These are phyloP conservation scores for Trichogramma pretiosum DNA, from an alignment of 1,140 invertebrate species.

Conservation along the genomic window DNA sequence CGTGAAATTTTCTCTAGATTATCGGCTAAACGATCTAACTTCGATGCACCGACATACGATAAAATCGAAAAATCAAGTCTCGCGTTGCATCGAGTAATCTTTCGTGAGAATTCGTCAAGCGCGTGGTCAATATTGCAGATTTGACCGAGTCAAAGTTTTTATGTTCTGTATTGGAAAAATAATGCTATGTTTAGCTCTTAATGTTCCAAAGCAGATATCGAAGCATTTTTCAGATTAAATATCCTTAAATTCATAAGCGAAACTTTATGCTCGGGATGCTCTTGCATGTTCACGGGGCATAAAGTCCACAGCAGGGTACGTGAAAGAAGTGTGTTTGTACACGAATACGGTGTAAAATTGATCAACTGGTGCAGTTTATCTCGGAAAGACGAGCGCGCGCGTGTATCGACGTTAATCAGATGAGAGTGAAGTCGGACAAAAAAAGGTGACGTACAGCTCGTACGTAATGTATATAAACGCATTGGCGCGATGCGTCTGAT, in stretches of 20 bases:
- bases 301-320: too few relatives aligned
- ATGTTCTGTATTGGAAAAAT: too few relatives aligned
- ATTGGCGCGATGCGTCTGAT: not conserved
- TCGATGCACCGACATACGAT: too few relatives aligned
- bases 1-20: too few relatives aligned
- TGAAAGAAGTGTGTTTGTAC: too few relatives aligned
- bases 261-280: not conserved
- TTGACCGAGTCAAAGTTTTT: too few relatives aligned
- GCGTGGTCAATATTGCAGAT: conserved; percentile 26
- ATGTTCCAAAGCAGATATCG: too few relatives aligned
- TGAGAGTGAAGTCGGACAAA: not conserved
- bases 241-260: not conserved
- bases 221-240: too few relatives aligned
- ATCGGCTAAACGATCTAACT: too few relatives aligned
- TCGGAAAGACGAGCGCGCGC: not conserved
- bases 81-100: too few relatives aligned
- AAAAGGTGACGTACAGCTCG: not conserved
- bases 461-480: not conserved
- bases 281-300: not conserved
- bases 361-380: not conserved
- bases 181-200: too few relatives aligned
- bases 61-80: conserved; percentile 4
- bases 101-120: too few relatives aligned
- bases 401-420: not conserved
- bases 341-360: not conserved